A percentile compares a stretch with the other conserved stretches of the same genome.
These are phyloP conservation scores for Promerops cafer DNA, from an alignment of 2,113 vertebrate species.

Conservation along the genomic window DNA sequence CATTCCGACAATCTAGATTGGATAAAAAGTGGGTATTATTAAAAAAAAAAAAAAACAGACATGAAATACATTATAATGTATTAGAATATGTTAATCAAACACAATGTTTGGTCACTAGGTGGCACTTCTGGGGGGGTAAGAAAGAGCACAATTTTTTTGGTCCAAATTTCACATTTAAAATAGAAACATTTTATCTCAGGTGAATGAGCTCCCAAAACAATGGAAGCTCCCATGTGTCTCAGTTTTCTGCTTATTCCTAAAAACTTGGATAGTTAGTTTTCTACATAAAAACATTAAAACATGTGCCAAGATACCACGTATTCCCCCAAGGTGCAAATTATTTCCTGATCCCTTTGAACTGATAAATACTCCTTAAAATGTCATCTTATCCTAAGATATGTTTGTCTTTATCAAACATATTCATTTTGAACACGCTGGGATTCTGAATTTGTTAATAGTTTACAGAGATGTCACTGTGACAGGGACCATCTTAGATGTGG, in stretches of 20 bases:
- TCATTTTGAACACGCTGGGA: background rate
- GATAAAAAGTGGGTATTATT: background rate
- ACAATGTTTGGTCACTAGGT: background rate
- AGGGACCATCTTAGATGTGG: background rate
- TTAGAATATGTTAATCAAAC: background rate
- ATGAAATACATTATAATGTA: background rate
- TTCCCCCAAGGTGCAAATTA: background rate
- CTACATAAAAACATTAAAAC: background rate
- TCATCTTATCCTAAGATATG: background rate
- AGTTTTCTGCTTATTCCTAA: background rate
- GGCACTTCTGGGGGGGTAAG: fast-evolving
- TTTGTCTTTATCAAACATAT: background rate
- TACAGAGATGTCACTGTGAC: background rate
- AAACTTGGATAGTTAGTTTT: background rate
- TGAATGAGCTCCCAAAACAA: background rate
- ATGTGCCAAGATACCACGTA: background rate
- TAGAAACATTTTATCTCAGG: background rate
- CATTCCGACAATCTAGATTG: background rate
- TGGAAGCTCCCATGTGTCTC: background rate
- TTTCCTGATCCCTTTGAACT: background rate
- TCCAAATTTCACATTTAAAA: background rate
- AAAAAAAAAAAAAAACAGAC: background rate
- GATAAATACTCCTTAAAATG: background rate
- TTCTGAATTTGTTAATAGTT: background rate
- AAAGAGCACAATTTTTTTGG: background rate